Conservation (phyloP, 64 coral and sea anemone genomes). For the Stylophora pistillata region DNA sequence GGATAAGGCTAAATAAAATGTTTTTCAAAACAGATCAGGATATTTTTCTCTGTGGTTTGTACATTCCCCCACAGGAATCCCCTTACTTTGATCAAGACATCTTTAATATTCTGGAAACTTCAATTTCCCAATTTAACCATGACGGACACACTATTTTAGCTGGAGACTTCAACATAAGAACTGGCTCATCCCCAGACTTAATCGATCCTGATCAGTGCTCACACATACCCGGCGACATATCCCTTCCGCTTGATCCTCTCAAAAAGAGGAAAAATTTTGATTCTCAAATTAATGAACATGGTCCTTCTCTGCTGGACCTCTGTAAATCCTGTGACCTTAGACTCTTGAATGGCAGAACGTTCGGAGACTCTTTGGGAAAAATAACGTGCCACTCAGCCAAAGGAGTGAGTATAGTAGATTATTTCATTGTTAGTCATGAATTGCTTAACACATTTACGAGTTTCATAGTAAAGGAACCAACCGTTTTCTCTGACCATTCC, state of each 20-base stretch:
- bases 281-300: constrained; percentile 19
- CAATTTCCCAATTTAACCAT: no score
- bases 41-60: constrained; percentile 24
- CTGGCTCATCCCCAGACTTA: constrained; percentile 3
- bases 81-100: constrained; percentile 25
- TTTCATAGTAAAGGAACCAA: neutral
- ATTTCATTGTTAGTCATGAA: constrained; percentile 37
- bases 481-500: no score
- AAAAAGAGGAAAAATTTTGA: constrained; percentile 25
- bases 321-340: constrained; percentile 45
- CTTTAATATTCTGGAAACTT: neutral
- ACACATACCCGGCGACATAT: neutral
- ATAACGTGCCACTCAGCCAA: constrained; percentile 9
- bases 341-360: constrained; percentile 30
- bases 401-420: constrained; percentile 40
- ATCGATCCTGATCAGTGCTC: neutral
- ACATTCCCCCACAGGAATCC: constrained; percentile 41
- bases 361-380: constrained; percentile 22
- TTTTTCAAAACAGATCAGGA: constrained; percentile 9
- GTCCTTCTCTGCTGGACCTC: constrained; percentile 14
- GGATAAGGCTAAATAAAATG: no score
- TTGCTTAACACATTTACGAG: neutral
- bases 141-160: neutral
- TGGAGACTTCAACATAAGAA: constrained; percentile 29
- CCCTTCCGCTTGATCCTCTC: neutral